Conservation (phyloP, 2,888 invertebrate species). For the Erebia aethiops region DNA sequence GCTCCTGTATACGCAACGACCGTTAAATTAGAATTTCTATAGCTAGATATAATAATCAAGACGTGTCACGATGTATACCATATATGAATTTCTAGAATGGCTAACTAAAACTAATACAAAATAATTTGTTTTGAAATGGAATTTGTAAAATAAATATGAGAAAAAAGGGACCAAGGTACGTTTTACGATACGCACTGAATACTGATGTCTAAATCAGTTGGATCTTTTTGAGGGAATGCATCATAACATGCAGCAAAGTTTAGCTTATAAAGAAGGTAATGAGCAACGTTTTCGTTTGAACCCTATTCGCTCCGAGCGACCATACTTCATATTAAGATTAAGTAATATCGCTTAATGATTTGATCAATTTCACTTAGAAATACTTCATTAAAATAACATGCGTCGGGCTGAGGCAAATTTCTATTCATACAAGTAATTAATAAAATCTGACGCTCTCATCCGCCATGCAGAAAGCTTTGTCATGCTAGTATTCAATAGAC, state of each 20-base stretch:
- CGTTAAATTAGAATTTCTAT: background rate
- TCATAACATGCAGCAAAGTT: constrained; percentile 76
- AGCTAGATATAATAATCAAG: background rate
- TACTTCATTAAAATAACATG: constrained; percentile 71
- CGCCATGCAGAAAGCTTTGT: constrained; percentile 82
- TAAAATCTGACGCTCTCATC: constrained; percentile 75
- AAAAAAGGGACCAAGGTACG: constrained; percentile 22
- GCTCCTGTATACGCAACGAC: constrained; percentile 61
- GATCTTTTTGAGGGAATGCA: constrained; percentile 57
- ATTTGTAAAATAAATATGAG: constrained; percentile 12
- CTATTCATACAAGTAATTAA: constrained; percentile 73
- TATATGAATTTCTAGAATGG: constrained; percentile 5
- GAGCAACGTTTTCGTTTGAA: constrained; percentile 48
- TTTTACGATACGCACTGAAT: constrained; percentile 60
- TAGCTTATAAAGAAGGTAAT: constrained; percentile 57
- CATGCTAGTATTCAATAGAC: constrained; percentile 73
- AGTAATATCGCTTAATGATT: constrained; percentile 38
- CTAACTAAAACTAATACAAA: constrained; percentile 25
- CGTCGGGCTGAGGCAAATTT: constrained; percentile 80
- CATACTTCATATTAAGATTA: constrained; percentile 22
- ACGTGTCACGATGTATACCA: constrained; percentile 4
- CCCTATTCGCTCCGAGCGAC: constrained; percentile 31
- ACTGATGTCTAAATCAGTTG: constrained; percentile 66
- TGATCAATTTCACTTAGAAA: constrained; percentile 57
- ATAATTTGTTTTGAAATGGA: constrained; percentile 10